Base-by-base conservation (phyloP, 1,140 invertebrate species). In the Solenopsis fugax region DNA sequence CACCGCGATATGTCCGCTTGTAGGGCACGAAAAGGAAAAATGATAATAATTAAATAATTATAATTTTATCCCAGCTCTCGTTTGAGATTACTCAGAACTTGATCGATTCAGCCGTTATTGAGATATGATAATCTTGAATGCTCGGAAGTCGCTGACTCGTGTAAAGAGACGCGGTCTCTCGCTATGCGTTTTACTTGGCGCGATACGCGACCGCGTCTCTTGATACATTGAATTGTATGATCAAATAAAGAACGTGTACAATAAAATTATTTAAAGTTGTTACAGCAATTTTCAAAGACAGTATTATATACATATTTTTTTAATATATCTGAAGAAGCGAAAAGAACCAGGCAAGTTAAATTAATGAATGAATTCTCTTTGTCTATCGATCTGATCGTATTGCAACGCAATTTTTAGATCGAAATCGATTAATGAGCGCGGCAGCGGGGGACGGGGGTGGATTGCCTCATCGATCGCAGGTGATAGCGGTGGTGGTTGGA, bases 401-500 rank as follows among this genome's bases (percentile, higher is more conserved):
- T 54, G 10, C 4, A 10, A 45, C 41, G 10, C 45, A 56, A 71
- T 16, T 56, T 64, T 58, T 18, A 69, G 62, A 69, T 80, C 64
- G 24, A 71, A 81, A 13, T 5, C 37, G 64, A 81, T 80, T 67
- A 80, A 80, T 52, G 48, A 67, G 13, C 45, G 7, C 18, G 29
- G n/a, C 10, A 52, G 24, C 4, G 6, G 7, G 13, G 45, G 60
- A 9, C 4, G 6, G 29, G 13, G 37, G 12, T 1, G 24, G 24
- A 41, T 37, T 72, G 50, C 21, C 6, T 58, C 16, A 73, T 89
- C 72, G 81, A 89, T 69, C 48, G 50, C 2, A 34, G 41, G 16
- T 56, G 54, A 24, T 67, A 73, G 69, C 50, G 71, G 50, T 12
- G 56, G 81, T 50, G 41, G 80, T 75, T 16, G 69, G 80, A 69